These are phyloP conservation scores for Elgaria multicarinata DNA, from an alignment of 2,113 vertebrate species.

Conservation along the genomic window DNA sequence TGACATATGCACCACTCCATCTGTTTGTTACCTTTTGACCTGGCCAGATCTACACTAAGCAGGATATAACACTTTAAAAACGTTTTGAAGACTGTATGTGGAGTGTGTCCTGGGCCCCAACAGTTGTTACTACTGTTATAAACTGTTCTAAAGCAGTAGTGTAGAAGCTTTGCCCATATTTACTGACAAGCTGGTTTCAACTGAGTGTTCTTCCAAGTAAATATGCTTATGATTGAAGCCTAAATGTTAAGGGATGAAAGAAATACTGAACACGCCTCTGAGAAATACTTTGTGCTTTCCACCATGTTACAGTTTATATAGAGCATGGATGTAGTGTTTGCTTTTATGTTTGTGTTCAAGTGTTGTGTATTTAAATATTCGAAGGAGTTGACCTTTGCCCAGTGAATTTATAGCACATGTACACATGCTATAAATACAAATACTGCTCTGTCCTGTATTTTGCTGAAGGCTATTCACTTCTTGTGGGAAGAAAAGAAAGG, in stretches of 20 bases:
- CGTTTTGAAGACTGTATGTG: too few relatives aligned
- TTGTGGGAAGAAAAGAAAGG: not conserved
- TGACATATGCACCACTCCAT: not conserved
- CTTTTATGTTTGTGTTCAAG: not conserved
- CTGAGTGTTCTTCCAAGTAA: not conserved
- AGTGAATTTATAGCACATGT: not conserved
- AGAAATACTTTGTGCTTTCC: slow-evolving; percentile 10
- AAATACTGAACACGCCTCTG: not conserved
- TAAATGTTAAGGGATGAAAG: slow-evolving; percentile 7
- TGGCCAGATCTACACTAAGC: too few relatives aligned
- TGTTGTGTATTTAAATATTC: not conserved
- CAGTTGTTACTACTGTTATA: too few relatives aligned
- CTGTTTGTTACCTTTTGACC: not conserved
- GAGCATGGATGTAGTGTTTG: not conserved
- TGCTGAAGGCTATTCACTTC: not conserved
- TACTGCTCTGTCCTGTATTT: not conserved
- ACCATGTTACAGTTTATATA: not conserved
- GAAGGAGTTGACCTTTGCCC: not conserved
- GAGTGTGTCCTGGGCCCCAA: too few relatives aligned
- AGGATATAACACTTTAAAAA: too few relatives aligned
- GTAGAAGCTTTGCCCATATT: not conserved
- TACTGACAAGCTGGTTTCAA: not conserved
- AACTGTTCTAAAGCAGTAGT: too few relatives aligned
- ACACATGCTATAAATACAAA: not conserved
- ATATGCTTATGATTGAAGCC: not conserved